A percentile compares a stretch with the other conserved stretches of the same genome.
These are phyloP conservation scores for Triplophysa rosa DNA, from an alignment of 2,113 vertebrate species.

Conservation along the genomic window DNA sequence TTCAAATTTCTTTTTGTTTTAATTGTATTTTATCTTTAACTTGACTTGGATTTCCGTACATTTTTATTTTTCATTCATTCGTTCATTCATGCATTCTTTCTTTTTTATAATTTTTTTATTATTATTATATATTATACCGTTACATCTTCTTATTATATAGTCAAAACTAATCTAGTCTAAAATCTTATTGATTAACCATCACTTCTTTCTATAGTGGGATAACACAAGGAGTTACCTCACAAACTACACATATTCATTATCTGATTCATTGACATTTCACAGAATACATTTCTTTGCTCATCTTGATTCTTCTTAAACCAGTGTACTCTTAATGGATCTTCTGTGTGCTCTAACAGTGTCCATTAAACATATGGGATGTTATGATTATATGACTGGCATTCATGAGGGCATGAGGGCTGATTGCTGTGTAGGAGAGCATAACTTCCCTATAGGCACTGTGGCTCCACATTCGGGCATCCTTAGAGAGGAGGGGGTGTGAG, in stretches of 20 bases:
- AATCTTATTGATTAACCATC: neutral
- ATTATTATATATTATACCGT: too few species aligned
- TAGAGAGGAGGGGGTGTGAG: neutral
- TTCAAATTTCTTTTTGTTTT: neutral
- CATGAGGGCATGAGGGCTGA: conserved; percentile 31
- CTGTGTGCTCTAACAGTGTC: conserved; percentile 1
- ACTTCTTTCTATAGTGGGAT: neutral
- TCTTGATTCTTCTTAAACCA: neutral
- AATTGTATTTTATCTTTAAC: neutral
- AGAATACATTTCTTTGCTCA: neutral
- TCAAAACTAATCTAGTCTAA: neutral
- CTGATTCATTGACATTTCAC: neutral
- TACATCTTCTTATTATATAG: neutral
- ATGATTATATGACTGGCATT: conserved; percentile 28
- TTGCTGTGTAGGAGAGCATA: conserved; percentile 35
- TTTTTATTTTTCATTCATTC: neutral
- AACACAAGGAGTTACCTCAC: neutral
- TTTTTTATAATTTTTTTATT: neutral
- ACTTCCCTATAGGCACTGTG: conserved; percentile 43
- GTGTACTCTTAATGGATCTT: neutral
- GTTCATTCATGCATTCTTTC: neutral
- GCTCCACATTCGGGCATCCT: neutral
- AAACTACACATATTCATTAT: neutral
- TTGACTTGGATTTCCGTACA: neutral
- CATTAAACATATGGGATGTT: neutral